Evolutionary conservation across 2,113 vertebrate species (phyloP).

Genomic region (Polypterus senegalus): DNA sequence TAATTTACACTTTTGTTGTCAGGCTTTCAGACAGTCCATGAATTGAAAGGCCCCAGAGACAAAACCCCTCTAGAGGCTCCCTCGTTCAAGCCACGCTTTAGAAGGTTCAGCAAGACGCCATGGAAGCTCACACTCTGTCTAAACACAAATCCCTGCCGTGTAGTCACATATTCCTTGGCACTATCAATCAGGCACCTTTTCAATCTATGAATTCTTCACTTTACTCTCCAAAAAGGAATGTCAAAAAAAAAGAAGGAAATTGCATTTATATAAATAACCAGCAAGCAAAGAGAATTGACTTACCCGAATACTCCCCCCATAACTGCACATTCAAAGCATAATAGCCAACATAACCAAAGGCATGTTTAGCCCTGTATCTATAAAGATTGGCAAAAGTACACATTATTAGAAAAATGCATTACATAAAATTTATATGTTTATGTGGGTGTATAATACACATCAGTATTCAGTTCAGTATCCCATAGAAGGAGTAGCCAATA

Average conservation of each 20-base stretch:
- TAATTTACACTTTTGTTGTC: conserved; percentile 63
- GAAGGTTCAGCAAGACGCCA: conserved; percentile 42
- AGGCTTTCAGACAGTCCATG: conserved; percentile 49
- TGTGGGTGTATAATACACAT: too few relatives aligned
- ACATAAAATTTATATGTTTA: too few relatives aligned
- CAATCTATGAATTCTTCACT: conserved; percentile 30
- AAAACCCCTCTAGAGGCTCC: conserved; percentile 23
- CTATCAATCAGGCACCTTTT: conserved; percentile 50
- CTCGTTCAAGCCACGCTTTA: conserved; percentile 14
- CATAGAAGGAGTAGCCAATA: too few relatives aligned
- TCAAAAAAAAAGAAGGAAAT: conserved; percentile 20
- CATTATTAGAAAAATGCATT: too few relatives aligned
- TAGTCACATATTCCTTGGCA: conserved; percentile 49
- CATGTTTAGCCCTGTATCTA: too few relatives aligned
- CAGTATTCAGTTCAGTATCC: too few relatives aligned
- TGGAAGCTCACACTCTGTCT: conserved; percentile 42
- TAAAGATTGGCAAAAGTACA: too few relatives aligned
- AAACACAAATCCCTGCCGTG: conserved; percentile 44
- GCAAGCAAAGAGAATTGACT: too few relatives aligned
- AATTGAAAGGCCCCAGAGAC: conserved; percentile 34
- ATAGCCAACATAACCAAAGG: too few relatives aligned
- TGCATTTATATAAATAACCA: conserved; percentile 14
- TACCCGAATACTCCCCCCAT: too few relatives aligned
- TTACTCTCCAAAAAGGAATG: conserved; percentile 38
- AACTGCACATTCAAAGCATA: too few relatives aligned